Percentiles rank a stretch among this genome's conserved stretches.
These are phyloP conservation scores for Nephrocerus scutellatus DNA, from an alignment of 2,888 invertebrate species.

Conservation along the genomic window DNA sequence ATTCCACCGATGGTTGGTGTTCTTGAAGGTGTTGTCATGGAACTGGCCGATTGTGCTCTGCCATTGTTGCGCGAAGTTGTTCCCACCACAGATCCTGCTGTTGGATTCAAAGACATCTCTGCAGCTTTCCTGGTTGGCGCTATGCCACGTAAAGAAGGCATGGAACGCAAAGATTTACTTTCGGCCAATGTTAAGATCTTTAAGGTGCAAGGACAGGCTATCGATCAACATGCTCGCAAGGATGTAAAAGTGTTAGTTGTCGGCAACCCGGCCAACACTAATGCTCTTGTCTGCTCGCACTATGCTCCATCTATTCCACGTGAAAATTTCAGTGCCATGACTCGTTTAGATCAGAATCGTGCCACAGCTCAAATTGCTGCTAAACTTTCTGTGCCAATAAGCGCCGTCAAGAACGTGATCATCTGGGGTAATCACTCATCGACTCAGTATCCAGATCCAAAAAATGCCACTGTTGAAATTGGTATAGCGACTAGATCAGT, in stretches of 20 bases:
- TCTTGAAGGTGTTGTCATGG: conserved; percentile 98
- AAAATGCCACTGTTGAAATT: conserved; percentile 59
- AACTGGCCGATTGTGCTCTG: conserved; percentile 90
- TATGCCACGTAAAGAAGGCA: conserved; percentile 95
- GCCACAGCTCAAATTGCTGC: conserved; percentile 82
- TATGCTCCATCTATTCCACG: conserved; percentile 94
- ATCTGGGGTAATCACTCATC: conserved; percentile 99
- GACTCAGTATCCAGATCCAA: conserved; percentile 94
- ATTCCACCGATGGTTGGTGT: conserved; percentile 93
- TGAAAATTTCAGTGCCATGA: conserved; percentile 97
- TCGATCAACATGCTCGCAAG: conserved; percentile 85
- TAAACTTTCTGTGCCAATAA: conserved; percentile 62
- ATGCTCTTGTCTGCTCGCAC: conserved; percentile 90
- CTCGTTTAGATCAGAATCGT: conserved; percentile 94
- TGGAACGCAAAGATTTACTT: conserved; percentile 97
- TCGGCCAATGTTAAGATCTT: conserved; percentile 98
- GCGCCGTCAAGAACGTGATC: conserved; percentile 78
- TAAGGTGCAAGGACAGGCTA: conserved; percentile 90
- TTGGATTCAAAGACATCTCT: conserved; percentile 92
- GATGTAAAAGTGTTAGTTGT: conserved; percentile 93
- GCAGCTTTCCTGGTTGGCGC: conserved; percentile 96
- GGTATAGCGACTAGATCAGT: conserved; percentile 56
- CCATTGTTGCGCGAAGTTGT: conserved; percentile 79
- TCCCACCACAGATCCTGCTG: conserved; percentile 79
- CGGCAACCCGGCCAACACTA: conserved; percentile 99